Evolutionary conservation across 2,113 vertebrate genomes (phyloP), one percentile per base, ranked within the genome.

Genomic region (Lophochroa leadbeateri): DNA sequence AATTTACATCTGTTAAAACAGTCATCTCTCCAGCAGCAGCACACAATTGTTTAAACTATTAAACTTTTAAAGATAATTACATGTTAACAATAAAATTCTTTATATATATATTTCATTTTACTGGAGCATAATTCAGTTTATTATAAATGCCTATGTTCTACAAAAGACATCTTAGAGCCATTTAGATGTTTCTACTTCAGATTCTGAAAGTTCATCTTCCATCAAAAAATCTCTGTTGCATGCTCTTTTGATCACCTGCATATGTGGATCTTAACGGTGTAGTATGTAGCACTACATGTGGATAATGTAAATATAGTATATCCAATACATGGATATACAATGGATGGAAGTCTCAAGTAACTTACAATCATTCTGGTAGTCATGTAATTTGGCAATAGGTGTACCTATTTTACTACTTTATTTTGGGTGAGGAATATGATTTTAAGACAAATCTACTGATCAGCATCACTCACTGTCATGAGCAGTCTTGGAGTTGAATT

Each of bases 261-360:
- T 92, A 60, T 83, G 90, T 20, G 76, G 95, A 96, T 8, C 87
- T 84, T 94, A 79, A 88, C 91, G 58, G 69, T 44, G 14, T 65
- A 31, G 33, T 88, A 84, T 31, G 37, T 64, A 89, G 63, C 91
- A 81, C 53, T 55, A 20, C 53, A 55, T 33, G 11, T 55, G 53
- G 31, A 55, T 55, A 55, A 19, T 33, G 11, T 55, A 31, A 55
- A 55, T 55, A 55, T 13, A 33, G 29, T 33, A 33, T 55, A 55
- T 33, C 29, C 11, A 33, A 55, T 33, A 55, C 29, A 55, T 20
- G 18, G 53, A 33, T 33, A 55, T 33, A 55, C 29, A 55, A 55
- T 37, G 28, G 35, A 57, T 61, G 84, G 81, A 52, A 84, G 41
- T 82, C 33, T 93, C 63, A 81, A 67, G 29, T 28, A 58, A 50